Conservation (phyloP, 37 sponge, comb jelly and placozoan species). For the Spongilla lacustris region DNA sequence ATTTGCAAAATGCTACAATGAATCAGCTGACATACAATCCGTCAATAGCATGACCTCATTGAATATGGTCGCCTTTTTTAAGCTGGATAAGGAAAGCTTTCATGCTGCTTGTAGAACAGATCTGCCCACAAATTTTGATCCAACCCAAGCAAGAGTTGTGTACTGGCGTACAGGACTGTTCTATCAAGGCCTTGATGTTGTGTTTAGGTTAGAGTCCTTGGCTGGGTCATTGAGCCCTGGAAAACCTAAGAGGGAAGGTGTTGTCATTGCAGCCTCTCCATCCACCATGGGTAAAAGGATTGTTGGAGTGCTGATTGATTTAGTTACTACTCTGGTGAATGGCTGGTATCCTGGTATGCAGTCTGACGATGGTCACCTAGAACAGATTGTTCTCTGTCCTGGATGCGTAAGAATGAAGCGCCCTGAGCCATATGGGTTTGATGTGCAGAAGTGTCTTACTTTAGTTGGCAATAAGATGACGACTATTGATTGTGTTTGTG, state of each 20-base stretch:
- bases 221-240: not conserved
- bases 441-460: slow-evolving; percentile 37
- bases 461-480: slow-evolving; percentile 29
- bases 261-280: slow-evolving; percentile 57
- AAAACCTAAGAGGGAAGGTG: slow-evolving; percentile 50
- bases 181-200: slow-evolving; percentile 47
- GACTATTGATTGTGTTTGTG: slow-evolving; percentile 49
- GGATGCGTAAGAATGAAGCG: slow-evolving; percentile 52
- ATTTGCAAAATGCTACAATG: not conserved
- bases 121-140: not conserved
- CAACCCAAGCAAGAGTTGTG: not conserved
- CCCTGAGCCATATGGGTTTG: slow-evolving; percentile 48
- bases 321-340: slow-evolving; percentile 57
- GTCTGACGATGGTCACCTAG: not conserved
- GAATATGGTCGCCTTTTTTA: not conserved
- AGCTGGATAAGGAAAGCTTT: not conserved
- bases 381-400: slow-evolving; percentile 66
- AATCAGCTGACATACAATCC: not conserved
- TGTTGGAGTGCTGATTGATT: slow-evolving; percentile 79
- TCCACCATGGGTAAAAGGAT: slow-evolving; percentile 55
- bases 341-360: slow-evolving; percentile 90
- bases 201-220: slow-evolving; percentile 68
- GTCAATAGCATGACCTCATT: not conserved
- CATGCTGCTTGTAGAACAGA: not conserved
- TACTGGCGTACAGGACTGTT: slow-evolving; percentile 76